A percentile compares a stretch with the other conserved stretches of the same genome.
These are phyloP conservation scores for Umimayanthus kanabou DNA, from an alignment of 92 coral and sea anemone species.

Conservation along the genomic window DNA sequence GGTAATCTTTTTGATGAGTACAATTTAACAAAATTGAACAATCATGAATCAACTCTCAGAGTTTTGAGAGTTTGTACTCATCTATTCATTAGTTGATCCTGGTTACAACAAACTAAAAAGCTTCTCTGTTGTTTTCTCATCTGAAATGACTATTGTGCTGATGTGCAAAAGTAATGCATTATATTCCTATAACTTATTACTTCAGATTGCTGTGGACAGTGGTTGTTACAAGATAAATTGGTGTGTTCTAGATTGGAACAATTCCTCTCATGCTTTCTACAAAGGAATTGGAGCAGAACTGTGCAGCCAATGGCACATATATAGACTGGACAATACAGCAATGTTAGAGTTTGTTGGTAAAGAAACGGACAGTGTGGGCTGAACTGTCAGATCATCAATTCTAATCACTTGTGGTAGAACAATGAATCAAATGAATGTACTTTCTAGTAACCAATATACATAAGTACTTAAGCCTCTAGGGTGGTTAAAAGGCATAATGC, in stretches of 20 bases:
- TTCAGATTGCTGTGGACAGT: constrained; percentile 17
- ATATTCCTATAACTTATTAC: background rate
- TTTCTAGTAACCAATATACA: background rate
- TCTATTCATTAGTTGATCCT: background rate
- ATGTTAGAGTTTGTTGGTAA: constrained; percentile 14
- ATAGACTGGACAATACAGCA: background rate
- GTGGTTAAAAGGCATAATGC: background rate
- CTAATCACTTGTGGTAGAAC: too few relatives aligned
- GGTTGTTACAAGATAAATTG: constrained; percentile 24
- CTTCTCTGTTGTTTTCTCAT: background rate
- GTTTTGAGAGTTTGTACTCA: background rate
- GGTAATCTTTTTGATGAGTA: too few relatives aligned
- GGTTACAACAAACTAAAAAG: background rate
- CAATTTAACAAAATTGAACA: too few relatives aligned
- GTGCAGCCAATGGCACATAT: background rate
- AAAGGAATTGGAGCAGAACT: constrained; percentile 16
- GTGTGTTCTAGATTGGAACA: constrained; percentile 18
- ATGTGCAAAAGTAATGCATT: background rate
- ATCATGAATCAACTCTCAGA: too few relatives aligned
- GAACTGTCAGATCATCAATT: background rate
- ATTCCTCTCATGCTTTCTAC: background rate
- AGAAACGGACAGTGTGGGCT: background rate
- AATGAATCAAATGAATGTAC: background rate
- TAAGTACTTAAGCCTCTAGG: background rate
- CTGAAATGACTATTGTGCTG: background rate